These are phyloP conservation scores for Brachyptera putata DNA, from an alignment of 2,888 invertebrate species.

Conservation along the genomic window DNA sequence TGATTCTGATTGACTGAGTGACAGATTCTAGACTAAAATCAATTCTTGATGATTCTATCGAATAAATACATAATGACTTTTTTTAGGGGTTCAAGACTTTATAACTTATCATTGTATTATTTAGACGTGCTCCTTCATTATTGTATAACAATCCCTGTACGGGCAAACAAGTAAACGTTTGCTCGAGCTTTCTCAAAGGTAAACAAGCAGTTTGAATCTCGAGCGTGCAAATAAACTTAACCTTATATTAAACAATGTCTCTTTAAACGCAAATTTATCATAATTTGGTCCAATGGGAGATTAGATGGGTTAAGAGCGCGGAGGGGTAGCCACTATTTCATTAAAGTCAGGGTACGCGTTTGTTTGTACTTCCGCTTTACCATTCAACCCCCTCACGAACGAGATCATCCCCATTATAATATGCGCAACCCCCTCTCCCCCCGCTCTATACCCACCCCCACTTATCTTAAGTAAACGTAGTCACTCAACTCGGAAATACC, in stretches of 20 bases:
- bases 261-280: conserved; percentile 23
- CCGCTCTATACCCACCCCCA: background rate
- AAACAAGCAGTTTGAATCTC: background rate
- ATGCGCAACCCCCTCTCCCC: conserved; percentile 1
- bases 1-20: no score
- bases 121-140: no score
- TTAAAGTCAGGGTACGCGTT: conserved; percentile 20
- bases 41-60: no score
- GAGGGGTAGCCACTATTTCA: conserved; percentile 29
- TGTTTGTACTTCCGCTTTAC: conserved; percentile 24
- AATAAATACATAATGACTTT: no score
- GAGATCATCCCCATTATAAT: background rate
- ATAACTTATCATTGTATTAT: no score
- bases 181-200: background rate
- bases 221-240: conserved; percentile 5
- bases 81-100: no score
- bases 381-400: background rate
- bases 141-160: no score
- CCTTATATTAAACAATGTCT: conserved; percentile 13
- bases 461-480: conserved; percentile 2
- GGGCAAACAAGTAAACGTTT: conserved; percentile 12
- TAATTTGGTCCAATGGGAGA: conserved; percentile 22
- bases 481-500: conserved; percentile 12
- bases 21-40: no score
- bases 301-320: background rate